Evolutionary conservation across 2,113 vertebrate genomes (phyloP).

Genomic region (Alces alces): DNA sequence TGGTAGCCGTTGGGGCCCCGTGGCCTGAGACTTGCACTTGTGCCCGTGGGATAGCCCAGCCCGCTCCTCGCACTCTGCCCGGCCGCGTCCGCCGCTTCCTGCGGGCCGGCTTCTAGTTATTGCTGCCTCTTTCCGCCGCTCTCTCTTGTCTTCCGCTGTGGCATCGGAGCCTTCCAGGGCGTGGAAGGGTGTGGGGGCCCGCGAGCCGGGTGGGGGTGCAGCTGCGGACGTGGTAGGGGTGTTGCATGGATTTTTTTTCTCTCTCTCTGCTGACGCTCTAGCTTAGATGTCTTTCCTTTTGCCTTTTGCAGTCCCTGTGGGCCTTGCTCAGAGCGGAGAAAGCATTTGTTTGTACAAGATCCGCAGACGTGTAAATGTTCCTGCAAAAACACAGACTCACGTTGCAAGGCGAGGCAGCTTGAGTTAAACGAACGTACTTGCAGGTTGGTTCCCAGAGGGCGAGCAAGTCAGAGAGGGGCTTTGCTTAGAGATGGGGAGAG

Average conservation of each 20-base stretch:
- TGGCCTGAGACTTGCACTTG: not conserved
- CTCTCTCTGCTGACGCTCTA: constrained; percentile 89
- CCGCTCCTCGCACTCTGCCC: constrained; percentile 68
- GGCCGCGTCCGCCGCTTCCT: constrained; percentile 21
- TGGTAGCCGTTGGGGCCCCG: not conserved
- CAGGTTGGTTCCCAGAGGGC: constrained; percentile 94
- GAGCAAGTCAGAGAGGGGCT: constrained; percentile 73
- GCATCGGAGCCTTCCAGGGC: constrained; percentile 67
- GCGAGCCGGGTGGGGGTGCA: constrained; percentile 63
- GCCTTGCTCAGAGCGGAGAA: constrained; percentile 95
- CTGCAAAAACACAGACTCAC: constrained; percentile 97
- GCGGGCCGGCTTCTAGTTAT: constrained; percentile 46
- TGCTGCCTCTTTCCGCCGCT: constrained; percentile 64
- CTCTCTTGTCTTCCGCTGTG: constrained; percentile 79
- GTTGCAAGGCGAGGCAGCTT: constrained; percentile 97
- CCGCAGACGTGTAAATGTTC: constrained; percentile 97
- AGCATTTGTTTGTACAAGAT: constrained; percentile 96
- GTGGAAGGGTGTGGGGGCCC: constrained; percentile 64
- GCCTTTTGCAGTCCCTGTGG: constrained; percentile 96
- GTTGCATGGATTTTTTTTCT: constrained; percentile 83
- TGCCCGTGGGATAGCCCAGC: not conserved
- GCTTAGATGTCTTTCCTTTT: constrained; percentile 93
- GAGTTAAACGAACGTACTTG: constrained; percentile 99
- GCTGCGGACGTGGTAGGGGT: constrained; percentile 74
- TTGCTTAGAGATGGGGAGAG: constrained; percentile 65